phyloP scores from a whole-genome alignment of 92 coral and sea anemone species.

The Heliopora coerulea region DNA sequence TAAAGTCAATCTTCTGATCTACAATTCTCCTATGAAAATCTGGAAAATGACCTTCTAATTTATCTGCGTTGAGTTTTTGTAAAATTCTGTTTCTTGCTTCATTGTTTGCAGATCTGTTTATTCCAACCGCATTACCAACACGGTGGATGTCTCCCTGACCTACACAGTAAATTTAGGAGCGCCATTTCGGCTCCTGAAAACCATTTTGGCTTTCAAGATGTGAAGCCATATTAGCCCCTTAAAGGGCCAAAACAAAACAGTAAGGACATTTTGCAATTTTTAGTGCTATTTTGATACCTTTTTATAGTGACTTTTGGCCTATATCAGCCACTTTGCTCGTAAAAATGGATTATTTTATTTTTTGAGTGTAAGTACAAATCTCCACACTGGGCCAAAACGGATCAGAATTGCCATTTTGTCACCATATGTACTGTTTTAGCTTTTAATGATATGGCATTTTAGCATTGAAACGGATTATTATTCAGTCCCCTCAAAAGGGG shows the following conservation, averaged over 20 bases:
- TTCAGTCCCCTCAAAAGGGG: background rate
- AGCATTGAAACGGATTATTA: background rate
- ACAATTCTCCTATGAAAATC: no score
- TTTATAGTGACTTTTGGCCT: background rate
- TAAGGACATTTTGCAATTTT: conserved; percentile 14
- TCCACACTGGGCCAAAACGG: background rate
- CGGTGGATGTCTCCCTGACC: no score
- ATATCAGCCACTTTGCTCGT: background rate
- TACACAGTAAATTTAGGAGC: conserved; percentile 39
- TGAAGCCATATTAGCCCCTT: conserved; percentile 32
- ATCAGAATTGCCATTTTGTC: conserved; percentile 15
- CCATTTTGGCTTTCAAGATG: conserved; percentile 37
- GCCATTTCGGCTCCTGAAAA: conserved; percentile 25
- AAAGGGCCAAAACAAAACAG: conserved; percentile 30
- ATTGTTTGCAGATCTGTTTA: no score
- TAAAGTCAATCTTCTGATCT: no score
- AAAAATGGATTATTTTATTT: no score
- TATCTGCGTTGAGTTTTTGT: no score
- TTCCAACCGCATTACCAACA: no score
- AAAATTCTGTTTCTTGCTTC: no score
- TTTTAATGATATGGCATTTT: no score
- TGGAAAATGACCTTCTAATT: no score
- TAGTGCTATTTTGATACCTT: conserved; percentile 17
- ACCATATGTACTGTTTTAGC: background rate
- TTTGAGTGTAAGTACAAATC: background rate